A percentile compares a stretch with the other conserved stretches of the same genome.
These are phyloP conservation scores for Xestia c-nigrum DNA, from an alignment of 2,888 invertebrate genomes.

Conservation along the genomic window DNA sequence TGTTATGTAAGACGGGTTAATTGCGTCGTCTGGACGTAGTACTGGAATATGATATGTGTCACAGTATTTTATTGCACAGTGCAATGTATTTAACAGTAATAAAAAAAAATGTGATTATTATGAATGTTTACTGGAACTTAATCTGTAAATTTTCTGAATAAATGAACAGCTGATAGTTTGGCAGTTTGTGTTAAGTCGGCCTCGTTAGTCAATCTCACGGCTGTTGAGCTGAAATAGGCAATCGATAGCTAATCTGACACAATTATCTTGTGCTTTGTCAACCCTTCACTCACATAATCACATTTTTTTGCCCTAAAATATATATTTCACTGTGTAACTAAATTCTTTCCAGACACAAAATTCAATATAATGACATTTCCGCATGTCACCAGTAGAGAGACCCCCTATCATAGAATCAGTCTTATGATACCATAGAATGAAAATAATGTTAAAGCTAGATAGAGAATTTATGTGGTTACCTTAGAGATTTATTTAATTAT, in stretches of 20 bases:
- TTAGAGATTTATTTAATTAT: slow-evolving; percentile 82
- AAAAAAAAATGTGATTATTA: slow-evolving; percentile 6
- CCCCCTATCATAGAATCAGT: slow-evolving; percentile 76
- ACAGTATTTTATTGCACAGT: slow-evolving; percentile 41
- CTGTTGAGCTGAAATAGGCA: neutral
- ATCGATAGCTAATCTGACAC: neutral
- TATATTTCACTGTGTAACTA: slow-evolving; percentile 36
- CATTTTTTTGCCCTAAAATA: slow-evolving; percentile 2
- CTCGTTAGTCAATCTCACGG: neutral
- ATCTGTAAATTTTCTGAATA: neutral
- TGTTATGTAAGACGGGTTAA: slow-evolving; percentile 17
- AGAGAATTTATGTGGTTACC: slow-evolving; percentile 85
- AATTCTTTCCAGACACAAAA: slow-evolving; percentile 30
- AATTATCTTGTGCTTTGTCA: neutral
- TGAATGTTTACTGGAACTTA: neutral
- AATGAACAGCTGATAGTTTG: neutral
- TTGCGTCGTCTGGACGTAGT: slow-evolving; percentile 28
- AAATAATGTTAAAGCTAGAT: slow-evolving; percentile 77
- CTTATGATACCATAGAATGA: slow-evolving; percentile 85
- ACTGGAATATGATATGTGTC: slow-evolving; percentile 36
- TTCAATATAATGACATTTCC: slow-evolving; percentile 43
- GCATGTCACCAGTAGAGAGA: slow-evolving; percentile 62
- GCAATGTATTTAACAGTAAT: slow-evolving; percentile 32
- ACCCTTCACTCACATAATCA: neutral
- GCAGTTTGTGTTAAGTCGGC: neutral